Base-by-base conservation (phyloP, 1,140 invertebrate genomes). In the Psilanteris sp. region DNA sequence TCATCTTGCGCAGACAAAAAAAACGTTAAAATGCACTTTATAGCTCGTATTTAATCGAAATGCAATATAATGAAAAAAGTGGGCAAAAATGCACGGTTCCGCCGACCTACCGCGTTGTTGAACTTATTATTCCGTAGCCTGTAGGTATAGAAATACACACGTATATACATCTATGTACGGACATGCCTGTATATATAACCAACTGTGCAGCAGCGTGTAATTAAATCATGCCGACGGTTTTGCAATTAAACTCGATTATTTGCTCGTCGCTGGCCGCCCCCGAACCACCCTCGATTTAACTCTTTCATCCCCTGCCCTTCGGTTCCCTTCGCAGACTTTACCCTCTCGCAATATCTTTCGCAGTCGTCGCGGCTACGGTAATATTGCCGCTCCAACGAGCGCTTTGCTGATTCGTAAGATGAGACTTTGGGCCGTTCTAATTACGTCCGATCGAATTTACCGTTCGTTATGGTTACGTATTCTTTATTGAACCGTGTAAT, bases 201-300 rank as follows among this genome's bases (percentile, higher is more conserved):
- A 72, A 78, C 66, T 75, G 77, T 62, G 77, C 77, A 72, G 79
- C 72, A 80, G 79, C 78, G 80, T 83, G 85, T 89, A 88, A 89
- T 89, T 89, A 89, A 89, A 89, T 89, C 87, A 89, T 87, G 85
- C 85, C 86, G 85, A 87, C 87, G 87, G 85, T 89, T 89, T 89
- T 87, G 87, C 86, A 89, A 89, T 89, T 89, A 89, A 89, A 88
- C 87, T 89, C 86, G 87, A 89, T 89, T 88, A 89, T 89, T 89
- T 87, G 86, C 86, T 87, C 85, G 86, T 87, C 84, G 84, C 83
- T 80, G 78, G 75, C 74, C 80, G 62, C 79, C 79, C 82, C 75
- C 74, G 66, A 68, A 48, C 62, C 77, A 77, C 73, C 72, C 78
- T 80, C 83, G 80, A 83, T 86, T 84, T 83, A 86, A 88, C 86